Percentiles rank a stretch among this genome's conserved stretches.
Evolutionary conservation across 2,888 invertebrate genomes (phyloP).

Genomic region (Lamellibrachia columna): DNA sequence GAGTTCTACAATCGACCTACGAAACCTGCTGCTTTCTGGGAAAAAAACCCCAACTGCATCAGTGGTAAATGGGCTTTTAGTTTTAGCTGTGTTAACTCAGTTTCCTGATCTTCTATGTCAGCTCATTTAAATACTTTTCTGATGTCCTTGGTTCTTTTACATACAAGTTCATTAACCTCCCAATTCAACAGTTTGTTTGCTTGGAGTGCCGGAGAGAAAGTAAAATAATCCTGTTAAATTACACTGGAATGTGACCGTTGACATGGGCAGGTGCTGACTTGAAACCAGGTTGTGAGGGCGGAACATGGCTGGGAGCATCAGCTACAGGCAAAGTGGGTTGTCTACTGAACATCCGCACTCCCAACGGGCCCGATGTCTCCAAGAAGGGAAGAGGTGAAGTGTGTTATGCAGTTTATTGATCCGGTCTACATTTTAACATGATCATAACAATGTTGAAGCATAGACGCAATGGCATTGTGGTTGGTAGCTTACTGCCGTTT

Average conservation of each 20-base stretch:
- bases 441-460: too few relatives aligned
- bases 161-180: neutral
- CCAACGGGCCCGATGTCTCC: neutral
- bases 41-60: slow-evolving; percentile 19
- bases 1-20: slow-evolving; percentile 31
- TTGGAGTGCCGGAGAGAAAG: too few relatives aligned
- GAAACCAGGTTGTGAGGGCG: neutral
- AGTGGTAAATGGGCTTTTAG: slow-evolving; percentile 22
- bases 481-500: too few relatives aligned
- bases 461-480: too few relatives aligned
- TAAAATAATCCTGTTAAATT: too few relatives aligned
- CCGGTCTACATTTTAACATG: too few relatives aligned
- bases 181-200: neutral
- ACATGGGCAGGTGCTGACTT: neutral
- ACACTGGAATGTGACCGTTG: too few relatives aligned
- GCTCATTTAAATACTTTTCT: too few relatives aligned
- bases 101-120: neutral
- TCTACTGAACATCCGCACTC: neutral
- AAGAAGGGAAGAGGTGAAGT: neutral
- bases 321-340: slow-evolving; percentile 4
- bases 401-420: too few relatives aligned
- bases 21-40: slow-evolving; percentile 25
- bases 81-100: too few relatives aligned
- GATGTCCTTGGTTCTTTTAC: neutral
- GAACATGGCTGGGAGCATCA: neutral